Percentiles rank a stretch among this genome's conserved stretches.
Evolutionary conservation across 2,888 invertebrate species (phyloP).

Genomic region (Balanococcus diminutus): DNA sequence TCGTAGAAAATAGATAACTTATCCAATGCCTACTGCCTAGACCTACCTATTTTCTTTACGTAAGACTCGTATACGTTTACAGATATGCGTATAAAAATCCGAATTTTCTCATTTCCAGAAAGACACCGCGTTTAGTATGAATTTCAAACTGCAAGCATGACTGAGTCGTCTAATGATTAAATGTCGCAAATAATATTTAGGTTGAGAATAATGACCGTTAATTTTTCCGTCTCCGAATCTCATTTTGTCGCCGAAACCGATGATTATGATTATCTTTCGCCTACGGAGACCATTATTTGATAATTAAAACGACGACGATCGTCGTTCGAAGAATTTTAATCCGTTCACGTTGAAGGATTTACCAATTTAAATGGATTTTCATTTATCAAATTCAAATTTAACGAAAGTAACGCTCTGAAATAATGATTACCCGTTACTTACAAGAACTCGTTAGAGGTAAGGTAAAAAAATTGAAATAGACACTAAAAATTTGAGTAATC

Average conservation of each 20-base stretch:
- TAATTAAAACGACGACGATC: constrained; percentile 34
- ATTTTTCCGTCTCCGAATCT: constrained; percentile 20
- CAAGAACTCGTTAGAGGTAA: background rate
- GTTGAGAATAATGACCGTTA: constrained; percentile 30
- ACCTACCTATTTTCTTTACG: background rate
- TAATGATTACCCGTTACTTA: constrained; percentile 2
- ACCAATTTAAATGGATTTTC: background rate
- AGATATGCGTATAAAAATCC: background rate
- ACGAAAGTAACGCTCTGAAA: constrained; percentile 33
- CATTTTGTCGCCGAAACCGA: background rate
- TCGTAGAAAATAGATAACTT: background rate
- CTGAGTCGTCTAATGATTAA: constrained; percentile 12
- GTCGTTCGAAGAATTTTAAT: constrained; percentile 24
- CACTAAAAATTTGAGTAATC: background rate
- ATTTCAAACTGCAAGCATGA: constrained; percentile 33
- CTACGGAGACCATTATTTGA: background rate
- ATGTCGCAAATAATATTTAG: constrained; percentile 37
- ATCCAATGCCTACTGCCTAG: too few relatives aligned
- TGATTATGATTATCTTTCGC: constrained; percentile 13
- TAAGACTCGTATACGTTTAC: background rate
- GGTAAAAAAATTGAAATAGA: background rate
- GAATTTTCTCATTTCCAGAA: background rate
- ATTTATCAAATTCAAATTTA: background rate
- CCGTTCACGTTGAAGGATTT: constrained; percentile 14
- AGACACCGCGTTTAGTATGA: background rate